Conservation (phyloP, 2,797 vertebrate species). For the Alca torda region DNA sequence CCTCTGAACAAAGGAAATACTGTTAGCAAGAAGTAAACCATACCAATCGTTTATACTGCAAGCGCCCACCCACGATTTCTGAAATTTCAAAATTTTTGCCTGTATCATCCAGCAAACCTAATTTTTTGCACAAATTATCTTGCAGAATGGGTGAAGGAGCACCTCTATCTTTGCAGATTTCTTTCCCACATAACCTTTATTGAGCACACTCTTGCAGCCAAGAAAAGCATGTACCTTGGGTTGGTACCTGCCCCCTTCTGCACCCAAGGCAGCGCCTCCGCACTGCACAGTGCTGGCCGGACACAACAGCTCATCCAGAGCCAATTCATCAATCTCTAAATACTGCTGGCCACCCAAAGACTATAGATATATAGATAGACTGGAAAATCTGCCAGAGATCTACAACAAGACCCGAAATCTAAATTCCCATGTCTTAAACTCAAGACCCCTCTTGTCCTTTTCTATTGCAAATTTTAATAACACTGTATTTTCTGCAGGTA, state of each 20-base stretch:
- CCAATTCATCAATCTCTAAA: background rate
- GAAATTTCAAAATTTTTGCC: background rate
- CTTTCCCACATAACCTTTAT: background rate
- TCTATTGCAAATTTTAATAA: conserved; percentile 5
- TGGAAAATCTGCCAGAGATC: background rate
- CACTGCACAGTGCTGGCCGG: background rate
- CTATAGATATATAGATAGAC: background rate
- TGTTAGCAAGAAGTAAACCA: conserved; percentile 30
- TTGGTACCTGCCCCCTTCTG: background rate
- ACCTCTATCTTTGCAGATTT: background rate
- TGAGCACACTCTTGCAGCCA: background rate
- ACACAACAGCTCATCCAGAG: conserved; percentile 1
- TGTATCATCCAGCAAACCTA: background rate
- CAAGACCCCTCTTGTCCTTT: background rate
- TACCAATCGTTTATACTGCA: background rate
- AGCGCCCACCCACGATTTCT: background rate
- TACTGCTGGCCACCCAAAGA: background rate
- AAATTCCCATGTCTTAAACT: background rate
- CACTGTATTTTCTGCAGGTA: conserved; percentile 14
- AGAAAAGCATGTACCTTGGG: background rate
- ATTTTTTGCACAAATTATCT: background rate
- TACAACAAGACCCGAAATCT: background rate
- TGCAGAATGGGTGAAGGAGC: background rate
- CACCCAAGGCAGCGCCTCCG: background rate
- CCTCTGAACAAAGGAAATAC: conserved; percentile 20